These are phyloP conservation scores for Rhegmatorhina hoffmannsi DNA, from an alignment of 2,113 vertebrate genomes.

Conservation along the genomic window DNA sequence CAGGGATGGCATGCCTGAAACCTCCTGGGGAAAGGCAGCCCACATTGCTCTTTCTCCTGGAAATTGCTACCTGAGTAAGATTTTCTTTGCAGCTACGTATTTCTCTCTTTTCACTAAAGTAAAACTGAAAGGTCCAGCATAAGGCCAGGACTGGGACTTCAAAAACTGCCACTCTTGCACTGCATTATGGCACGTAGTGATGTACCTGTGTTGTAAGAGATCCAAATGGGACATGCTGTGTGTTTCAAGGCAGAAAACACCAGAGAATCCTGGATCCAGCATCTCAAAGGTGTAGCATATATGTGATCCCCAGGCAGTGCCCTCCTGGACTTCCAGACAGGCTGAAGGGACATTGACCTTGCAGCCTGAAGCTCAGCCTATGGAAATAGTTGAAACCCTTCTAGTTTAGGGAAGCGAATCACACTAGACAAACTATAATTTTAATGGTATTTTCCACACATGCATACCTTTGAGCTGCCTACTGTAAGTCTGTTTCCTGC, in stretches of 20 bases:
- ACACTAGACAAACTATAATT: not conserved
- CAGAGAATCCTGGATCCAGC: fast-evolving
- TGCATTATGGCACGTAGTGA: not conserved
- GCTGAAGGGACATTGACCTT: not conserved
- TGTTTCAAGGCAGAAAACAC: not conserved
- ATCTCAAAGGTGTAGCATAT: not conserved
- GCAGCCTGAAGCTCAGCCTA: not conserved
- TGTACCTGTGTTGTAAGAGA: fast-evolving
- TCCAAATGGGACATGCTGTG: not conserved
- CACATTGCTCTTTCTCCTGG: not conserved
- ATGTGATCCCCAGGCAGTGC: not conserved
- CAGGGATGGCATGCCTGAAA: not conserved
- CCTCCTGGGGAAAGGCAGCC: not conserved
- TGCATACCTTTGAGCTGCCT: slow-evolving; percentile 1
- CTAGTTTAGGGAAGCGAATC: not conserved
- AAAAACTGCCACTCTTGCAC: not conserved
- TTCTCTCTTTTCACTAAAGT: not conserved
- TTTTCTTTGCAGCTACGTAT: not conserved
- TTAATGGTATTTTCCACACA: slow-evolving; percentile 28
- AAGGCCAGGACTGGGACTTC: not conserved
- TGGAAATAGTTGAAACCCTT: not conserved
- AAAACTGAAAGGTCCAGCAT: not conserved
- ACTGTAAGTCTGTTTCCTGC: slow-evolving; percentile 11
- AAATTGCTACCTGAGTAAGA: not conserved
- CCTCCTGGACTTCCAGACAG: not conserved